Evolutionary conservation across 2,797 vertebrate species (phyloP).

Genomic region (Trichosurus vulpecula): DNA sequence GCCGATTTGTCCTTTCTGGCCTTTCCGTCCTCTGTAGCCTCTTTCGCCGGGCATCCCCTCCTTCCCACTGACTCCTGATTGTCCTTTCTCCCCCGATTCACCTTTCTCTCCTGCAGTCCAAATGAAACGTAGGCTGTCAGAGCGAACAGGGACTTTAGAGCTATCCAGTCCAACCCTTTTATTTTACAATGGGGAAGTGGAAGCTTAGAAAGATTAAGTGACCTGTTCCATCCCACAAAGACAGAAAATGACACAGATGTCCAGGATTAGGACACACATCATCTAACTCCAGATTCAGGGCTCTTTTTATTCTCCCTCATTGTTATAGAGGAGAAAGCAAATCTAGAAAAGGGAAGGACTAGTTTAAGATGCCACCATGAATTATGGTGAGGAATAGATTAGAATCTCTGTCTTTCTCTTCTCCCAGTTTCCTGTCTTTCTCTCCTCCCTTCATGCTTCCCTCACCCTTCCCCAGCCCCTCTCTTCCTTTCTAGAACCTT

Average conservation of each 20-base stretch:
- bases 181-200: neutral
- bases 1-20: conserved; percentile 89
- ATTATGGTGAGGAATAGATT: neutral
- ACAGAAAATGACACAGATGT: fast-evolving
- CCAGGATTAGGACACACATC: neutral
- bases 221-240: neutral
- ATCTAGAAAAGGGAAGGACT: neutral
- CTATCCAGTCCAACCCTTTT: neutral
- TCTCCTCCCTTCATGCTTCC: neutral
- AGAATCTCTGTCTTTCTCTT: neutral
- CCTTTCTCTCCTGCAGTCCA: conserved; percentile 88
- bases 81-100: conserved; percentile 86
- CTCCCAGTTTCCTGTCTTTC: neutral
- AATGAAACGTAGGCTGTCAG: neutral
- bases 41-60: conserved; percentile 83
- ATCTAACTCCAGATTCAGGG: neutral
- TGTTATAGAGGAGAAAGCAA: neutral
- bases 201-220: neutral
- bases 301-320: neutral
- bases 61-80: conserved; percentile 83
- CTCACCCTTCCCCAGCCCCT: neutral
- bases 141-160: neutral
- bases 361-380: neutral
- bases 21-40: conserved; percentile 86
- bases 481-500: neutral